A percentile compares a stretch with the other conserved stretches of the same genome.
These are phyloP conservation scores for Labia minor DNA, from an alignment of 2,888 invertebrate genomes.

Conservation along the genomic window DNA sequence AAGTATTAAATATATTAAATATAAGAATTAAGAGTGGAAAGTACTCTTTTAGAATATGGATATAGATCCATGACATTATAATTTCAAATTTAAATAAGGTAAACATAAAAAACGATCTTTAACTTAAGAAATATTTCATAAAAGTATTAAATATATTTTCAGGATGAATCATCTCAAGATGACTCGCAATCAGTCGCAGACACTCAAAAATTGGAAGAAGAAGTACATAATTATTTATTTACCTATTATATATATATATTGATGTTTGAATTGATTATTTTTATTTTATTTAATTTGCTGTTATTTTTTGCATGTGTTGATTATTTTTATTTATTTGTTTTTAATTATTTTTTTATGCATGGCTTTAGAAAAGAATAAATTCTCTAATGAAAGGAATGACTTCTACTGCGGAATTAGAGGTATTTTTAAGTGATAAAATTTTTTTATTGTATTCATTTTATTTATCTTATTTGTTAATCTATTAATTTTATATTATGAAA, in stretches of 20 bases:
- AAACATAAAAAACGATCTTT: background rate
- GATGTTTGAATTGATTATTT: background rate
- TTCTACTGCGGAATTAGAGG: slow-evolving; percentile 39
- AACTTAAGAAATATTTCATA: too few species aligned
- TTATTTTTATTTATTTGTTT: slow-evolving; percentile 30
- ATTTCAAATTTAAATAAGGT: background rate
- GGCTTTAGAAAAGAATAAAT: slow-evolving; percentile 26
- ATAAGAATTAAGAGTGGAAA: slow-evolving; percentile 63
- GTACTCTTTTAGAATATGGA: slow-evolving; percentile 81
- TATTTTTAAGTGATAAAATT: slow-evolving; percentile 28
- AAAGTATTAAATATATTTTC: background rate
- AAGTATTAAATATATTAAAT: background rate
- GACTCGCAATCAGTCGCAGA: slow-evolving; percentile 20
- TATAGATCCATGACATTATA: slow-evolving; percentile 27
- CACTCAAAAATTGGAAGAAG: slow-evolving; percentile 28
- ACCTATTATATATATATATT: slow-evolving; percentile 15
- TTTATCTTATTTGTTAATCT: background rate
- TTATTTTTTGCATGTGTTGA: slow-evolving; percentile 22
- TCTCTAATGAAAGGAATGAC: slow-evolving; percentile 44
- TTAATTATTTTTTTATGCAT: slow-evolving; percentile 20
- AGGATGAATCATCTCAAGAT: background rate
- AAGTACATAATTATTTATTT: slow-evolving; percentile 21
- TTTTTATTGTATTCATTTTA: background rate
- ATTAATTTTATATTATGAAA: background rate
- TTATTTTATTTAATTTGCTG: background rate